These are phyloP conservation scores for Polyodon spathula DNA, from an alignment of 2,113 vertebrate genomes.

Conservation along the genomic window DNA sequence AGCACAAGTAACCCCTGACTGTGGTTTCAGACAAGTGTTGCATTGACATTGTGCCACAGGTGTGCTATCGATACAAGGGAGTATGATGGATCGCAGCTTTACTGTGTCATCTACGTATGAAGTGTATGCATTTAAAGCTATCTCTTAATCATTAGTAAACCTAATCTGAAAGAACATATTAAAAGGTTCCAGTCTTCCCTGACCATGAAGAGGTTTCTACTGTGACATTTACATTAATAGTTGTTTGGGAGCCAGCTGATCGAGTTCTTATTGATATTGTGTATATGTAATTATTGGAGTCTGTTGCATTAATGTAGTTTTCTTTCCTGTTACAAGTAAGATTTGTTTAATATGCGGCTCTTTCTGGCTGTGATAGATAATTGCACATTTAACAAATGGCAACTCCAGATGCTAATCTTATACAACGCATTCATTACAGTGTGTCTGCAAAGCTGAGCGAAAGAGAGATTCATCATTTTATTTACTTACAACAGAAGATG, in stretches of 20 bases:
- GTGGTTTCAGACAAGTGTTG: too few relatives aligned
- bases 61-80: too few relatives aligned
- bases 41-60: too few relatives aligned
- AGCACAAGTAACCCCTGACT: too few relatives aligned
- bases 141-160: too few relatives aligned
- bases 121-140: too few relatives aligned
- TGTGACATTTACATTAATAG: conserved; percentile 52
- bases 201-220: conserved; percentile 51
- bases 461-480: conserved; percentile 57
- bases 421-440: conserved; percentile 36
- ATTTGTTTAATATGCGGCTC: conserved; percentile 56
- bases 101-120: too few relatives aligned
- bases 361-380: conserved; percentile 40
- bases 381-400: conserved; percentile 39
- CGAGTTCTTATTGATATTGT: conserved; percentile 43
- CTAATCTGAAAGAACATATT: too few relatives aligned
- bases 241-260: conserved; percentile 49
- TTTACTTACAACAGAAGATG: conserved; percentile 37
- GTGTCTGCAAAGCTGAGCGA: conserved; percentile 44
- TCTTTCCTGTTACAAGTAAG: conserved; percentile 55
- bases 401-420: conserved; percentile 33
- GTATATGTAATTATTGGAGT: conserved; percentile 62
- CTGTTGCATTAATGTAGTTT: conserved; percentile 56
- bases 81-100: too few relatives aligned
- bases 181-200: too few relatives aligned